These are phyloP conservation scores for Otolemur crassicaudatus DNA, from an alignment of 2,797 vertebrate genomes.

Conservation along the genomic window DNA sequence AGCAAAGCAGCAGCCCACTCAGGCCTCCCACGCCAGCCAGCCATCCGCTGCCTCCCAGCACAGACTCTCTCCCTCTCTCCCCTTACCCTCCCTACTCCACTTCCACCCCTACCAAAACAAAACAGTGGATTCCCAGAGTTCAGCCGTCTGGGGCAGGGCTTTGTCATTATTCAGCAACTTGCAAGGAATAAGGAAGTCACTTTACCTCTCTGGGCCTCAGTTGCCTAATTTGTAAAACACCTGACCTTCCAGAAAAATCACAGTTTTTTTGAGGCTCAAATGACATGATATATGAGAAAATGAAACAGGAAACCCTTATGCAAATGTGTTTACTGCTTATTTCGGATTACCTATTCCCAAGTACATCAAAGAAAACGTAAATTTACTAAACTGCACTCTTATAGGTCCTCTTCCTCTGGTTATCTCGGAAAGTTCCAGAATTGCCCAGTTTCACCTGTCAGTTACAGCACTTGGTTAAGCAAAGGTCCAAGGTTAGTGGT, in stretches of 20 bases:
- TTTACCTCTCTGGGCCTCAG: not conserved
- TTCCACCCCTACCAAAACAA: not conserved
- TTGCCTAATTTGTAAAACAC: not conserved
- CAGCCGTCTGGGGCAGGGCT: not conserved
- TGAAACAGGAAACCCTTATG: not conserved
- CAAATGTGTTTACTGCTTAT: constrained; percentile 27
- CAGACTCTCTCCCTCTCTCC: no score
- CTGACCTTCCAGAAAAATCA: not conserved
- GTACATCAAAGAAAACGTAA: constrained; percentile 19
- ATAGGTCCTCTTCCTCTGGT: constrained; percentile 12
- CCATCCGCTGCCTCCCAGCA: no score
- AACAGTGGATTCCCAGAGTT: not conserved
- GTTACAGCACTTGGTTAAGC: constrained; percentile 66
- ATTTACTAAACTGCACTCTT: constrained; percentile 12
- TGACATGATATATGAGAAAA: not conserved
- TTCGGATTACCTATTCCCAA: not conserved
- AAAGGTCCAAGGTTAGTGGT: constrained; percentile 51
- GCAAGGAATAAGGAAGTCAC: not conserved
- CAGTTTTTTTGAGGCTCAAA: not conserved
- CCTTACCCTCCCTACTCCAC: not conserved
- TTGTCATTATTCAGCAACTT: not conserved
- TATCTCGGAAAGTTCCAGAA: constrained; percentile 63
- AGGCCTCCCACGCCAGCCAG: not conserved
- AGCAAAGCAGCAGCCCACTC: not conserved
- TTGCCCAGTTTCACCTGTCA: constrained; percentile 48